Evolutionary conservation across 2,113 vertebrate genomes (phyloP).

Genomic region (Sinocyclocheilus anshuiensis): DNA sequence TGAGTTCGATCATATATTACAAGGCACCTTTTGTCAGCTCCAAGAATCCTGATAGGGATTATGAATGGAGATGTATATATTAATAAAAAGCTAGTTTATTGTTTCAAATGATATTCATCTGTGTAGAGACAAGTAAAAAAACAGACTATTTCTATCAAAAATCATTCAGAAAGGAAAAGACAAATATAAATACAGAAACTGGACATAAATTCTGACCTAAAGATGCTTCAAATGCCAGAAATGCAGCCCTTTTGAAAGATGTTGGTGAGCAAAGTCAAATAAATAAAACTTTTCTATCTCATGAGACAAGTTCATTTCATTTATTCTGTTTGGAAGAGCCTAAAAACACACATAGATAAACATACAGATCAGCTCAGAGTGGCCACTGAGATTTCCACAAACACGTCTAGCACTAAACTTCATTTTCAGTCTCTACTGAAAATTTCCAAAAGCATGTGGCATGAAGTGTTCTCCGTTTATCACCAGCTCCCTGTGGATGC

Average conservation of each 20-base stretch:
- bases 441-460: background rate
- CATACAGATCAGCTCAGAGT: background rate
- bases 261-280: background rate
- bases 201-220: background rate
- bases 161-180: background rate
- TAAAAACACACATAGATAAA: background rate
- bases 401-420: background rate
- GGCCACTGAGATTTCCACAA: background rate
- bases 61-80: background rate
- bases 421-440: slow-evolving; percentile 1
- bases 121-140: background rate
- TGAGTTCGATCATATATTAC: background rate
- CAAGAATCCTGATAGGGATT: background rate
- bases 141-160: background rate
- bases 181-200: background rate
- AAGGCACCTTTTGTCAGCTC: background rate
- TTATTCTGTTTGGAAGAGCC: background rate
- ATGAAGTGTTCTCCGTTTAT: background rate
- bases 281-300: background rate
- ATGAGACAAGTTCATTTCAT: background rate
- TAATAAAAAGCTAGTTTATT: slow-evolving; percentile 66
- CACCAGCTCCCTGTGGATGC: background rate
- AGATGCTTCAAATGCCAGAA: background rate
- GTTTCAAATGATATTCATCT: slow-evolving; percentile 30
- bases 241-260: background rate